A percentile compares a stretch with the other conserved stretches of the same genome.
Evolutionary conservation across 2,888 invertebrate species (phyloP).

Genomic region (Nomada lathburiana): DNA sequence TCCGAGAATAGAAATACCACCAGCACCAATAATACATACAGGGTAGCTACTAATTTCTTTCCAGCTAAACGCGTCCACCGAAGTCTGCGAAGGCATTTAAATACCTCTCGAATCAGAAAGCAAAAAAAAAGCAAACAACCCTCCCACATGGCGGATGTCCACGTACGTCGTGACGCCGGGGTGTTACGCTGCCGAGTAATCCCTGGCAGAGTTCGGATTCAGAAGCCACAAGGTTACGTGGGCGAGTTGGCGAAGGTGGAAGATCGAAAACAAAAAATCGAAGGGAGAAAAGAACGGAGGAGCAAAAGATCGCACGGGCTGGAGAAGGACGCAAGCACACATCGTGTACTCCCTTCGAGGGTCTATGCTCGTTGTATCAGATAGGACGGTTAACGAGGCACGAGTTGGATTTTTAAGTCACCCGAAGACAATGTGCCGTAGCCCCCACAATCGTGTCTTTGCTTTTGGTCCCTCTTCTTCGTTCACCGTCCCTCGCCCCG

Average conservation of each 20-base stretch:
- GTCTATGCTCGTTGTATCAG: constrained; percentile 75
- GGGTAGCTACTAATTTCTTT: too few relatives aligned
- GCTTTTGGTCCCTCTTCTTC: constrained; percentile 72
- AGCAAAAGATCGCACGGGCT: constrained; percentile 5
- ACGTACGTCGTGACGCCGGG: constrained; percentile 33
- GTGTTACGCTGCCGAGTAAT: constrained; percentile 63
- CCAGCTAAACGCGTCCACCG: background rate
- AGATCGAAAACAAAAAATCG: constrained; percentile 17
- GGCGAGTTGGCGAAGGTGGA: constrained; percentile 56
- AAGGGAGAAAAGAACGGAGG: background rate
- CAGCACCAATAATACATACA: too few relatives aligned
- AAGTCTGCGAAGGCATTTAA: background rate
- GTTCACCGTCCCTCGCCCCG: constrained; percentile 37
- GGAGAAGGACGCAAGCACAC: constrained; percentile 41
- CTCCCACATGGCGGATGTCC: constrained; percentile 12
- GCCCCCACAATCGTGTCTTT: constrained; percentile 76
- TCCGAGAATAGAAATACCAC: too few relatives aligned
- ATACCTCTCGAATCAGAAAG: background rate
- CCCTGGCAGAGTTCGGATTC: constrained; percentile 55
- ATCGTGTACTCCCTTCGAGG: constrained; percentile 64
- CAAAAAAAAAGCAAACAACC: constrained; percentile 3
- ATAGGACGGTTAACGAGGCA: constrained; percentile 83
- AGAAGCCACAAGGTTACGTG: constrained; percentile 70
- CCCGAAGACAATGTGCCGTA: constrained; percentile 81
- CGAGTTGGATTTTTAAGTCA: constrained; percentile 84